Evolutionary conservation across 2,797 vertebrate genomes (phyloP).

Genomic region (Leontocebus nigricollis): DNA sequence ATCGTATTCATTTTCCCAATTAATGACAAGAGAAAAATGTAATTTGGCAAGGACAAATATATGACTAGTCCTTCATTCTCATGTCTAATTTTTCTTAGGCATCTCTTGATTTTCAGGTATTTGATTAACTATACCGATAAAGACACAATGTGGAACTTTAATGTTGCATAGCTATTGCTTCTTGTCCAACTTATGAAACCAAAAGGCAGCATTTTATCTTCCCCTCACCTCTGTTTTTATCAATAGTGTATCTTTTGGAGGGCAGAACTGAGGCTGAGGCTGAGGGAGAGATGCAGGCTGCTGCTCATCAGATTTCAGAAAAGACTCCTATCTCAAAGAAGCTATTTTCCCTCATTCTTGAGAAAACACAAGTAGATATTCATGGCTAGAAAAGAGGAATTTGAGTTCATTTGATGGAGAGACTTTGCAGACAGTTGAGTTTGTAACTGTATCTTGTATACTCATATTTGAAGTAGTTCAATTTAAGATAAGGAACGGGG

Average conservation of each 20-base stretch:
- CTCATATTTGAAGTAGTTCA: neutral
- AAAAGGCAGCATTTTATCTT: neutral
- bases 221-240: neutral
- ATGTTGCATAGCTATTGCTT: neutral
- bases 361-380: neutral
- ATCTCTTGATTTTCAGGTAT: neutral
- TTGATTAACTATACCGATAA: neutral
- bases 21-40: conserved; percentile 36
- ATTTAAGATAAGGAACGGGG: neutral
- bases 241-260: neutral
- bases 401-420: neutral
- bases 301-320: neutral
- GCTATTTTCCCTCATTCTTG: neutral
- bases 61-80: neutral
- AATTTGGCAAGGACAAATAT: neutral
- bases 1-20: conserved; percentile 10
- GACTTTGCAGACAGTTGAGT: neutral
- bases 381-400: neutral
- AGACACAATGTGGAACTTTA: neutral
- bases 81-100: neutral
- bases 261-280: neutral
- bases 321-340: neutral
- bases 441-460: conserved; percentile 19
- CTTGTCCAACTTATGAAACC: neutral
- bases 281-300: neutral